These are phyloP conservation scores for Synanceia verrucosa DNA, from an alignment of 2,797 vertebrate genomes.

Conservation along the genomic window DNA sequence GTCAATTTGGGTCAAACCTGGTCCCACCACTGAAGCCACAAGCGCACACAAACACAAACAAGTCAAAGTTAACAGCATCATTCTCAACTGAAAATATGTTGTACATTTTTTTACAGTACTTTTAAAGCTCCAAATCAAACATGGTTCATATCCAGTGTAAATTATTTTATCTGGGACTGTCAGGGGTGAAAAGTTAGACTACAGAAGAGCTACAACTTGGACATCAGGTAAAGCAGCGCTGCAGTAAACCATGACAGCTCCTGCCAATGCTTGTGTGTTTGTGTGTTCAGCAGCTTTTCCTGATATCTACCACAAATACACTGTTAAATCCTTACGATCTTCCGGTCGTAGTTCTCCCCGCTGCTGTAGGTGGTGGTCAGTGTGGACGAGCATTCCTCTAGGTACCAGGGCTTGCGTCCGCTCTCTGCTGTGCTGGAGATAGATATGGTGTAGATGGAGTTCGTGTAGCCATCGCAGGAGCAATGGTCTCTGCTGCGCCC, in stretches of 20 bases:
- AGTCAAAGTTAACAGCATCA: not conserved
- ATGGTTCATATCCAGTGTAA: not conserved
- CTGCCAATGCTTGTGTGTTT: not conserved
- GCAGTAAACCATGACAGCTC: not conserved
- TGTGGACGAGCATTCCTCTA: slow-evolving; percentile 97
- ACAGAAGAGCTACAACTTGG: not conserved
- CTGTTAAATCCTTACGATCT: slow-evolving; percentile 87
- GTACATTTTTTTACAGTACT: not conserved
- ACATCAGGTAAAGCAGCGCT: not conserved
- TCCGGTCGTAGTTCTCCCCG: slow-evolving; percentile 96
- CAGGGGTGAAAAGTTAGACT: not conserved
- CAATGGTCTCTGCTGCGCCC: slow-evolving; percentile 98
- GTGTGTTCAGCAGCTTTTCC: not conserved
- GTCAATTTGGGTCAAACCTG: slow-evolving; percentile 29
- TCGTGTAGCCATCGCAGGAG: slow-evolving; percentile 98
- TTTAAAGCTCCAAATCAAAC: not conserved
- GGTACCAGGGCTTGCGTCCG: slow-evolving; percentile 97
- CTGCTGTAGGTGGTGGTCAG: slow-evolving; percentile 98
- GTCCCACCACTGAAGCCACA: slow-evolving; percentile 9
- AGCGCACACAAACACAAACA: not conserved
- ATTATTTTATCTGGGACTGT: not conserved
- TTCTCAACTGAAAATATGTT: not conserved
- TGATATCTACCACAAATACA: not conserved
- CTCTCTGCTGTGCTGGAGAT: slow-evolving; percentile 99
- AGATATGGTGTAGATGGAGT: slow-evolving; percentile 98